Percentiles rank a stretch among this genome's conserved stretches.
phyloP scores from a whole-genome alignment of 2,888 invertebrate species.

The Leucophora obtusa region DNA sequence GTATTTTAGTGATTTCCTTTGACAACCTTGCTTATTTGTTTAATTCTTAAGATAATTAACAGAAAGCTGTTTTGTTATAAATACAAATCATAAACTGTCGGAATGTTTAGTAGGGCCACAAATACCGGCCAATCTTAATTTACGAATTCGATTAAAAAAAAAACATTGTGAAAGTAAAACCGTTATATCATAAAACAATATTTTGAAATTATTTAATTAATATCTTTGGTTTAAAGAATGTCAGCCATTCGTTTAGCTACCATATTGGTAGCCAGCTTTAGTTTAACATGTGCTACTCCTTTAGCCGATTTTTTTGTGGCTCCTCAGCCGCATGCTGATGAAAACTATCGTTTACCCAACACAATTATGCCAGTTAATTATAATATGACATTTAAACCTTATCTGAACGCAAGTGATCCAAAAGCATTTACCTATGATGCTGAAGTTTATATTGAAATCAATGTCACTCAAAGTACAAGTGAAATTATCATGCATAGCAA shows the following conservation, averaged over 20 bases:
- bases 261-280: conserved; percentile 66
- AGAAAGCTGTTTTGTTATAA: conserved; percentile 28
- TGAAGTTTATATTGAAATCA: conserved; percentile 78
- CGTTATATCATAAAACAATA: conserved; percentile 1
- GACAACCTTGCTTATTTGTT: not conserved
- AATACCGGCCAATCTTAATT: conserved; percentile 39
- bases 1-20: too few relatives aligned
- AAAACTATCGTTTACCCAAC: conserved; percentile 71
- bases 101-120: conserved; percentile 40
- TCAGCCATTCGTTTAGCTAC: conserved; percentile 30
- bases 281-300: conserved; percentile 62
- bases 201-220: not conserved
- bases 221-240: conserved; percentile 42
- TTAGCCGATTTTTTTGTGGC: conserved; percentile 51
- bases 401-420: conserved; percentile 76
- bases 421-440: conserved; percentile 76
- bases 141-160: conserved; percentile 9
- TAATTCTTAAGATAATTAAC: conserved; percentile 11
- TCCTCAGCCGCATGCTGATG: conserved; percentile 24
- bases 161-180: too few relatives aligned
- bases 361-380: conserved; percentile 80
- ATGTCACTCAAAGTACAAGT: conserved; percentile 76
- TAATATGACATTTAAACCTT: conserved; percentile 80
- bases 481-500: conserved; percentile 80
- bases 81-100: conserved; percentile 8